Conservation (phyloP, 2,113 vertebrate genomes). For the Otocyon megalotis region DNA sequence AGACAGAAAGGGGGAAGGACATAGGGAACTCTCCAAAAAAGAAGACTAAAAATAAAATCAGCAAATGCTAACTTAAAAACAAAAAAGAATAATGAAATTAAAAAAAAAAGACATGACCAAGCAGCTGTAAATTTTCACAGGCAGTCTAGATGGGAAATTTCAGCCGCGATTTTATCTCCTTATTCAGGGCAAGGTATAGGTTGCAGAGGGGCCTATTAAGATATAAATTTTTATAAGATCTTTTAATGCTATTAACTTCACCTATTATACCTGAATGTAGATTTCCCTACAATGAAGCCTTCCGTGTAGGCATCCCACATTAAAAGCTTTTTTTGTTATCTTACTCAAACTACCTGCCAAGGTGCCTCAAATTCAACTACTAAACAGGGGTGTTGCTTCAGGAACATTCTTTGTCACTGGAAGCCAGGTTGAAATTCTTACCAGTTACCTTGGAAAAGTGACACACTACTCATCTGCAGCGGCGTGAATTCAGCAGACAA, state of each 20-base stretch:
- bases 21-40: background rate
- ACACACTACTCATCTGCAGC: background rate
- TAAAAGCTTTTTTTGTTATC: background rate
- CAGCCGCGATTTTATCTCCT: background rate
- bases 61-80: background rate
- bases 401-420: background rate
- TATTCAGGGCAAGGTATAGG: background rate
- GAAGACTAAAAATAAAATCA: background rate
- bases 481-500: background rate
- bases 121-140: background rate
- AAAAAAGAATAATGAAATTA: background rate
- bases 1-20: background rate
- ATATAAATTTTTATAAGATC: background rate
- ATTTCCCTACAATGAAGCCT: background rate
- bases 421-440: background rate
- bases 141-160: background rate
- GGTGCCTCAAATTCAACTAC: background rate
- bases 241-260: slow-evolving; percentile 49
- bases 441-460: slow-evolving; percentile 3
- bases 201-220: background rate
- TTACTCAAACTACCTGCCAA: background rate
- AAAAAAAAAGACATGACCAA: background rate
- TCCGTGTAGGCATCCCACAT: background rate
- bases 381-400: background rate
- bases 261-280: background rate